These are phyloP conservation scores for Aporophyla lueneburgensis DNA, from an alignment of 2,888 invertebrate species.

Conservation along the genomic window DNA sequence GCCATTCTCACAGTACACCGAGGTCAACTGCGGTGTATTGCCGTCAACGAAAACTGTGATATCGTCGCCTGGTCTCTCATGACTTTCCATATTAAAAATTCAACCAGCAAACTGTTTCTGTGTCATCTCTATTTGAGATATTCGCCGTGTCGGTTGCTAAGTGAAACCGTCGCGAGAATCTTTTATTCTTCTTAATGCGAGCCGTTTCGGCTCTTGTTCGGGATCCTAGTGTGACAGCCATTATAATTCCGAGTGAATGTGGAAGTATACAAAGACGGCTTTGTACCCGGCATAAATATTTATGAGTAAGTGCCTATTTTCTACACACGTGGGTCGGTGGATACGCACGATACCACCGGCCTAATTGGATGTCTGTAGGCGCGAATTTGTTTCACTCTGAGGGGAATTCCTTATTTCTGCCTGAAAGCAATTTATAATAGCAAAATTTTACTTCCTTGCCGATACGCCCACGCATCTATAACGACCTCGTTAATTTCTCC, in stretches of 20 bases:
- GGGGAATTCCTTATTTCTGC: conserved; percentile 78
- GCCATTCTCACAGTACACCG: conserved; percentile 72
- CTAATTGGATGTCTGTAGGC: conserved; percentile 87
- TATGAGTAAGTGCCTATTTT: conserved; percentile 89
- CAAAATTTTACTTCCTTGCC: conserved; percentile 61
- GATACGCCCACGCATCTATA: conserved; percentile 61
- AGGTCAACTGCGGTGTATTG: conserved; percentile 46
- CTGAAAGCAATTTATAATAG: conserved; percentile 73
- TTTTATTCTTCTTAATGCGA: conserved; percentile 88
- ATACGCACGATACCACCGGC: conserved; percentile 87
- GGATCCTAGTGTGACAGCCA: conserved; percentile 88
- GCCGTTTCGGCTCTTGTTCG: conserved; percentile 89
- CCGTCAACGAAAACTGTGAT: conserved; percentile 51
- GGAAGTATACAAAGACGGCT: conserved; percentile 88
- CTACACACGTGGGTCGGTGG: conserved; percentile 87
- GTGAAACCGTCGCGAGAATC: conserved; percentile 85
- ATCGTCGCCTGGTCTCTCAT: conserved; percentile 64
- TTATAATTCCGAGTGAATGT: conserved; percentile 89
- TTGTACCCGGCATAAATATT: conserved; percentile 89
- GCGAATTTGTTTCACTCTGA: conserved; percentile 85
- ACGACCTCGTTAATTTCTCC: conserved; percentile 57
- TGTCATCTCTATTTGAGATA: conserved; percentile 83
- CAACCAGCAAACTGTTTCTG: conserved; percentile 78
- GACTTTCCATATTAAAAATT: conserved; percentile 77
- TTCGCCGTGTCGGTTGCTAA: conserved; percentile 86